These are phyloP conservation scores for Rhyacichthys aspro DNA, from an alignment of 2,797 vertebrate genomes.

Conservation along the genomic window DNA sequence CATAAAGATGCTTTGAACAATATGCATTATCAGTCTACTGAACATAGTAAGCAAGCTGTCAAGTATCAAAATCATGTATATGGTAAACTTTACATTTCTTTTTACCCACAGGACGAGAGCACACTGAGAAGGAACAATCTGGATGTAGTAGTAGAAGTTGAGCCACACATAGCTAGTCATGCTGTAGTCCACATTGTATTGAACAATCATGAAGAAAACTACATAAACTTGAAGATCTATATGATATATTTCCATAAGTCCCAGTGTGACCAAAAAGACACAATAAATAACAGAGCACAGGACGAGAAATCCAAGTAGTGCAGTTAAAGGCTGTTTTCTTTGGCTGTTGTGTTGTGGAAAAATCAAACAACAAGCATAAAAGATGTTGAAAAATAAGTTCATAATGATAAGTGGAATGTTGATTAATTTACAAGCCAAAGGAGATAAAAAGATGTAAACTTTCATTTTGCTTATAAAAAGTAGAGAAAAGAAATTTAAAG, in stretches of 20 bases:
- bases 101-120: slow-evolving; percentile 53
- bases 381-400: slow-evolving; percentile 38
- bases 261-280: not conserved
- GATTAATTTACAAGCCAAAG: slow-evolving; percentile 15
- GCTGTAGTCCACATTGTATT: slow-evolving; percentile 17
- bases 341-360: slow-evolving; percentile 5
- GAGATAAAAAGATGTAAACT: rapidly evolving
- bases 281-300: slow-evolving; percentile 23
- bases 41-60: slow-evolving; percentile 3
- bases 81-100: slow-evolving; percentile 50
- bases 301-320: slow-evolving; percentile 43
- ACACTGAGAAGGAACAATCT: slow-evolving; percentile 54
- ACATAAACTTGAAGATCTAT: rapidly evolving
- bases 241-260: rapidly evolving
- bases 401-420: slow-evolving; percentile 19
- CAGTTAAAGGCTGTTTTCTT: slow-evolving; percentile 53
- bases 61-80: slow-evolving; percentile 32
- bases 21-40: not conserved
- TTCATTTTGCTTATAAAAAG: slow-evolving; percentile 16
- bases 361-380: slow-evolving; percentile 52
- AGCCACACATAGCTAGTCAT: slow-evolving; percentile 48
- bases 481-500: not conserved
- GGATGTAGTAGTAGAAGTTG: slow-evolving; percentile 58
- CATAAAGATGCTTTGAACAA: not conserved
- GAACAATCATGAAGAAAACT: rapidly evolving